Evolutionary conservation across 2,888 invertebrate genomes (phyloP), one percentile per base, ranked within the genome.

Genomic region (Stenotaenia linearis): DNA sequence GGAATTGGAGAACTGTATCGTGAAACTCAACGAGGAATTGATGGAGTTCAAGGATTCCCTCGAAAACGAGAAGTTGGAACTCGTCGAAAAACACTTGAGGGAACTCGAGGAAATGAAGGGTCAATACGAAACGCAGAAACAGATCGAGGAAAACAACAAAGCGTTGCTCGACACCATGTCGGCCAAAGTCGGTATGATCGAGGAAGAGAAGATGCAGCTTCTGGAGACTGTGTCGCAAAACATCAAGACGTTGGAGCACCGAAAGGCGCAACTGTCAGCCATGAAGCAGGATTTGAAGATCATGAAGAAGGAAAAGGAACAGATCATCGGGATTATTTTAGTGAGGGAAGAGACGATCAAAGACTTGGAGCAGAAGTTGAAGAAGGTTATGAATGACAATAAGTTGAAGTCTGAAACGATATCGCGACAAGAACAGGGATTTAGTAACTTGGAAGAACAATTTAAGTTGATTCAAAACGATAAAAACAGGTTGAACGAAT

Each of bases 241-340:
- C 15, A 5, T 61, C 12, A 61, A 61, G 15, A 1, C 61, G 10
- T 25, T 61, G 25, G 61, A 61, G 25, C 61, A 61, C 25, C 23
- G 61, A 25, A 61, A 61, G 15, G 5, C 61, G 1, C 61, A 61
- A 25, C 9, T 61, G 23, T 5, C 12, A 25, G 61, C 61, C 7
- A 23, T 61, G 61, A 61, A 61, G 9, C 61, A 61, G 28, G 61
- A 61, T 9, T 61, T 61, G 25, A 61, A 61, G 61, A 61, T 61
- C 12, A 25, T 61, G 75, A 75, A 75, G 18, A 75, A 75, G 21
- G 75, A 75, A 15, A 75, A 75, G n/a, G 75, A 75, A 32, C 32
- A 35, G 30, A 37, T 37, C 15, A 75, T 35, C 4, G 23, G 37
- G 15, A 75, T 35, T 21, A 75, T 75, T 30, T 37, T 32, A n/a